These are phyloP conservation scores for Polypedilum vanderplanki DNA, from an alignment of 1,140 invertebrate species.

Conservation along the genomic window DNA sequence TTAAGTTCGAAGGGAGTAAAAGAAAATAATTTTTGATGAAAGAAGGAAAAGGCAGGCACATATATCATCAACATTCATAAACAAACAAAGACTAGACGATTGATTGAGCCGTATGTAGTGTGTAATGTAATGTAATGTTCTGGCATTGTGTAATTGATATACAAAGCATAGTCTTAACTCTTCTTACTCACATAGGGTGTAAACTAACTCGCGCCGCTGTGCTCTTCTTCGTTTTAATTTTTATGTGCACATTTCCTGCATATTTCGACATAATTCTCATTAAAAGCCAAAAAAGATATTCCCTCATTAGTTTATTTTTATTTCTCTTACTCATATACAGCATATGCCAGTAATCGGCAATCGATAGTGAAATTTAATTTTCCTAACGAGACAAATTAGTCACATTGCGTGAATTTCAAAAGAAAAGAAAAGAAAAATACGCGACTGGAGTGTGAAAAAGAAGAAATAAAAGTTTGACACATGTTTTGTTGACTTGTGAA, in stretches of 20 bases:
- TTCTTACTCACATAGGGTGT: background rate
- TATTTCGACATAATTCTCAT: background rate
- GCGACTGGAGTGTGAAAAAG: background rate
- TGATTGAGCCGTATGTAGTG: background rate
- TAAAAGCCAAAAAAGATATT: background rate
- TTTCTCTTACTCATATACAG: background rate
- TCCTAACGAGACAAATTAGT: background rate
- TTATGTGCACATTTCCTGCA: slow-evolving; percentile 11
- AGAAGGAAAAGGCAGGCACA: slow-evolving; percentile 5
- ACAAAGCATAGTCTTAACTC: background rate
- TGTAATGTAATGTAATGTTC: background rate
- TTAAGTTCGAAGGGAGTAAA: background rate
- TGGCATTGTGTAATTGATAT: slow-evolving; percentile 21
- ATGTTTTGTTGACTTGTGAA: slow-evolving; percentile 18
- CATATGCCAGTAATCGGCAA: background rate
- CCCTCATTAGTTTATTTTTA: slow-evolving; percentile 20
- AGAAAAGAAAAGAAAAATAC: background rate
- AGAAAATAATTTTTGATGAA: background rate
- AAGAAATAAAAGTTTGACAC: background rate
- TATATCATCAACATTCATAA: slow-evolving; percentile 26
- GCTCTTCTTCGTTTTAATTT: background rate
- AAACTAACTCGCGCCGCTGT: background rate
- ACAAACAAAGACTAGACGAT: slow-evolving; percentile 27
- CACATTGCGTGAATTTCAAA: slow-evolving; percentile 3
- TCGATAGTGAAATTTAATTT: background rate